A percentile compares a stretch with the other conserved stretches of the same genome.
Conservation (phyloP, 2,113 vertebrate genomes). For the Pterocles burchelli region DNA sequence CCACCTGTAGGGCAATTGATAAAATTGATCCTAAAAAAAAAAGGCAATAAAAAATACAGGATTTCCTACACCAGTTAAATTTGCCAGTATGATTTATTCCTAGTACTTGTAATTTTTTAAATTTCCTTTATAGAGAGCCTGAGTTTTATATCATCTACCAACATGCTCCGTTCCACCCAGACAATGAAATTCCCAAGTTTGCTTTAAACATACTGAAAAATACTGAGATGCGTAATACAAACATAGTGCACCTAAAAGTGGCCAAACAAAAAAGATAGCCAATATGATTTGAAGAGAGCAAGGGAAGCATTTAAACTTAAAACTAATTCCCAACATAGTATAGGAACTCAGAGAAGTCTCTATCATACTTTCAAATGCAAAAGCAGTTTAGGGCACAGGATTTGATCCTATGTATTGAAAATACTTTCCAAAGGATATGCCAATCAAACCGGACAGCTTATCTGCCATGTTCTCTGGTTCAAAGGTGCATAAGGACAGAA, state of each 20-base stretch:
- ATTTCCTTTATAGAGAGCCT: neutral
- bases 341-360: neutral
- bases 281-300: neutral
- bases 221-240: neutral
- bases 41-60: neutral
- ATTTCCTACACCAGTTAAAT: conserved; percentile 7
- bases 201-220: neutral
- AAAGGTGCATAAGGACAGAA: conserved; percentile 49
- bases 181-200: neutral
- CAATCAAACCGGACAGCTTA: conserved; percentile 42
- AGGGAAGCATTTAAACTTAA: conserved; percentile 5
- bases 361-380: neutral
- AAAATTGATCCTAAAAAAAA: conserved; percentile 25
- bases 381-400: neutral
- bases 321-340: neutral
- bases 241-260: neutral
- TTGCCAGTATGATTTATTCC: neutral
- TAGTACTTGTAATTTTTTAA: neutral
- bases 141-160: neutral
- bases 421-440: neutral
- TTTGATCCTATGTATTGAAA: neutral
- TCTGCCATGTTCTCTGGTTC: neutral
- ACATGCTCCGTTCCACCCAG: neutral
- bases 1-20: neutral
- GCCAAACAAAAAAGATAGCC: neutral